Conservation (phyloP, 2,113 vertebrate genomes). For the Sorex fumeus region DNA sequence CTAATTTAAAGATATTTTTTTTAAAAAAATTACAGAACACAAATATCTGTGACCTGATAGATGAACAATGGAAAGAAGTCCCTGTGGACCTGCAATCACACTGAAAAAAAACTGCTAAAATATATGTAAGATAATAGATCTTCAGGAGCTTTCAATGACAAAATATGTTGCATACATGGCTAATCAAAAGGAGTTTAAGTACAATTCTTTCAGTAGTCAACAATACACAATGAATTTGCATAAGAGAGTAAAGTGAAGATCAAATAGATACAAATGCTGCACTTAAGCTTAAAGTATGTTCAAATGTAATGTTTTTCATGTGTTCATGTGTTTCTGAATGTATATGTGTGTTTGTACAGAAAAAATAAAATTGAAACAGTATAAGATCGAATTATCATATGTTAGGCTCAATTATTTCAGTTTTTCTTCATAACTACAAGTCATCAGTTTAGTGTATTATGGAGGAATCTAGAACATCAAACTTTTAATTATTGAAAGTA, state of each 20-base stretch:
- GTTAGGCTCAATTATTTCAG: background rate
- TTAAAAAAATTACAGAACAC: background rate
- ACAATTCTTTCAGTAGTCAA: background rate
- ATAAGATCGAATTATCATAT: background rate
- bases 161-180: background rate
- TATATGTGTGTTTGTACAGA: background rate
- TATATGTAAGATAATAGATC: background rate
- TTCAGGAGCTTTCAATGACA: background rate
- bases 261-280: background rate
- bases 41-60: background rate
- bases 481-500: background rate
- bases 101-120: background rate
- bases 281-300: background rate
- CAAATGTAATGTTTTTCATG: background rate
- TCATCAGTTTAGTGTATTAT: background rate
- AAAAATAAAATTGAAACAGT: background rate
- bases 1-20: background rate
- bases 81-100: background rate
- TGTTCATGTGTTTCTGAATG: background rate
- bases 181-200: background rate
- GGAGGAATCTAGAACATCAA: background rate
- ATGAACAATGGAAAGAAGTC: background rate
- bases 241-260: background rate
- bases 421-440: background rate
- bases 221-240: background rate